Conservation (phyloP, 2,113 vertebrate genomes). For the Podarcis raffonei region DNA sequence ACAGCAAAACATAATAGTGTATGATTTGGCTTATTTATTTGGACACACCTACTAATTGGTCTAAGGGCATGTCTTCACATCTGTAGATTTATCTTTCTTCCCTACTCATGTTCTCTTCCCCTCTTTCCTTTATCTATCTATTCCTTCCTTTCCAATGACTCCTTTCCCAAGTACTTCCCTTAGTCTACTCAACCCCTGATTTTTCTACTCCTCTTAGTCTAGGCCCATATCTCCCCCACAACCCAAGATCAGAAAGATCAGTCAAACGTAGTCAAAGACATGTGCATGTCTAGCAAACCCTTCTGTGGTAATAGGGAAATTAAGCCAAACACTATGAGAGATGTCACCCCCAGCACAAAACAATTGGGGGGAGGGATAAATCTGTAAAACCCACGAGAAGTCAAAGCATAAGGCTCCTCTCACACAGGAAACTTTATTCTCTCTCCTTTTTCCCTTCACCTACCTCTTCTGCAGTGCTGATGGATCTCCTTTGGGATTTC, state of each 20-base stretch:
- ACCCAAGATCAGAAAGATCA: neutral
- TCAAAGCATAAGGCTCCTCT: neutral
- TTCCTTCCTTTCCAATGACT: neutral
- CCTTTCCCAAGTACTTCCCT: neutral
- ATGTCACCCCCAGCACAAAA: neutral
- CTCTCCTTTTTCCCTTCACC: constrained; percentile 4
- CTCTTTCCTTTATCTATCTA: neutral
- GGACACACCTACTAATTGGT: neutral
- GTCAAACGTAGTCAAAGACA: neutral
- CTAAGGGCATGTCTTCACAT: neutral
- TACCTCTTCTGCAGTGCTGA: constrained; percentile 80
- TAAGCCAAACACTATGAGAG: neutral
- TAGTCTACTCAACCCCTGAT: neutral
- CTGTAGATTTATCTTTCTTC: neutral
- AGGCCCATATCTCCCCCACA: neutral
- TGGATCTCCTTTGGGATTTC: constrained; percentile 73
- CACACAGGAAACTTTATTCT: neutral
- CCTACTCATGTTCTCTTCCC: neutral
- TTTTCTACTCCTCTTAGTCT: neutral
- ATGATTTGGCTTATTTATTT: neutral
- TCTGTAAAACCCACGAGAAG: neutral
- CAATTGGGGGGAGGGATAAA: neutral
- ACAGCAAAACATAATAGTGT: neutral
- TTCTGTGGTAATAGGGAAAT: neutral
- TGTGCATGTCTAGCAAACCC: neutral